Conservation (phyloP, 2,888 invertebrate species). For the Flabesymbios commensalis region DNA sequence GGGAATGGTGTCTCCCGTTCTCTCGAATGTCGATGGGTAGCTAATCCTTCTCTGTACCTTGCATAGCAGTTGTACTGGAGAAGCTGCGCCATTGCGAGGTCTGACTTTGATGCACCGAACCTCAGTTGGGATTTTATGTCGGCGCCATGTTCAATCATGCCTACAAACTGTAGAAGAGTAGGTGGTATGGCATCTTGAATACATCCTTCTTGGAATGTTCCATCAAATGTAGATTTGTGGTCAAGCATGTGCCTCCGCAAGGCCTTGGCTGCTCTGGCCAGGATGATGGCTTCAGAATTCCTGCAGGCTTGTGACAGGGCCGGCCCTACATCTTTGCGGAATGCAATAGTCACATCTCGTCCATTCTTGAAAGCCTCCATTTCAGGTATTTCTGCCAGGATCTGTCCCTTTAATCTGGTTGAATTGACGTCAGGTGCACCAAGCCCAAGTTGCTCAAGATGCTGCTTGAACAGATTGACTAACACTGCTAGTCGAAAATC, state of each 20-base stretch:
- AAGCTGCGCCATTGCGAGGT: slow-evolving; percentile 24
- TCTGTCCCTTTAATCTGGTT: slow-evolving; percentile 19
- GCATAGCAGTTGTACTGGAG: slow-evolving; percentile 23
- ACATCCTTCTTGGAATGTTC: slow-evolving; percentile 24
- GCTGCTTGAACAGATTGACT: slow-evolving; percentile 22
- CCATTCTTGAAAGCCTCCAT: slow-evolving; percentile 31
- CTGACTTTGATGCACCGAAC: slow-evolving; percentile 17
- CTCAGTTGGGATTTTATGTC: slow-evolving; percentile 25
- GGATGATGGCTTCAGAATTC: slow-evolving; percentile 29
- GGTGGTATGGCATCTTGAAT: slow-evolving; percentile 20
- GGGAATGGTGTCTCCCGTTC: slow-evolving; percentile 24
- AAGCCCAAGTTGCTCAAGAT: slow-evolving; percentile 24
- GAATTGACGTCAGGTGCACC: slow-evolving; percentile 18
- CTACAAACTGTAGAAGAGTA: slow-evolving; percentile 21
- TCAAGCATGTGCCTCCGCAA: slow-evolving; percentile 30
- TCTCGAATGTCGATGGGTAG: slow-evolving; percentile 15
- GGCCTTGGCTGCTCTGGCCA: slow-evolving; percentile 36
- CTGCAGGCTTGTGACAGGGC: neutral
- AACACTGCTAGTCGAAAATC: slow-evolving; percentile 5
- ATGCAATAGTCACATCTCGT: slow-evolving; percentile 30
- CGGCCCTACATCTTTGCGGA: slow-evolving; percentile 31
- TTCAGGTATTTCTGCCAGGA: slow-evolving; percentile 19
- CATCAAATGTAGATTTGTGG: slow-evolving; percentile 16
- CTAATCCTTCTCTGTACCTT: slow-evolving; percentile 12
- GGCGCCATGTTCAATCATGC: slow-evolving; percentile 18